These are phyloP conservation scores for Dynastes grantii DNA, from an alignment of 2,888 invertebrate species.

Conservation along the genomic window DNA sequence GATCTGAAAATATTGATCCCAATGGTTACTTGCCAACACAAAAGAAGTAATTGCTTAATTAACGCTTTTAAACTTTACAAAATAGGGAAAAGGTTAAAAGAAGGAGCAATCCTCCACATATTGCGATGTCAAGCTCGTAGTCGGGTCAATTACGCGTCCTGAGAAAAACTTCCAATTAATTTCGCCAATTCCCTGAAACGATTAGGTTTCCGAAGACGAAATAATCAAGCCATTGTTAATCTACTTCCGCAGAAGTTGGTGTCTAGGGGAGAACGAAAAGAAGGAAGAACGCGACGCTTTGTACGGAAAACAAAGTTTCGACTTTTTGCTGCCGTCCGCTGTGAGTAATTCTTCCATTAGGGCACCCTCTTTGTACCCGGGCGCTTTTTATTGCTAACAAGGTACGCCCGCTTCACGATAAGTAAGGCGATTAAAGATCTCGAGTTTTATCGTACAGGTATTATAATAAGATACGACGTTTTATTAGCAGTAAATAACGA, in stretches of 20 bases:
- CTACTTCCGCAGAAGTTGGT: conserved; percentile 7
- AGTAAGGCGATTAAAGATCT: conserved; percentile 3
- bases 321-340: conserved; percentile 2
- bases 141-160: not conserved
- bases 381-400: conserved; percentile 6
- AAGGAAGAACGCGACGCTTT: not conserved
- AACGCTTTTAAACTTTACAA: no score
- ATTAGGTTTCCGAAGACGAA: conserved; percentile 11
- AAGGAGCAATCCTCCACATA: not conserved
- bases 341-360: conserved; percentile 12
- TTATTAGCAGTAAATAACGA: no score
- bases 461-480: not conserved
- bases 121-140: not conserved
- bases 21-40: no score
- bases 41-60: no score
- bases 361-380: conserved; percentile 1
- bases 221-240: conserved; percentile 14
- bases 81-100: not conserved
- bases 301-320: conserved; percentile 10
- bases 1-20: no score
- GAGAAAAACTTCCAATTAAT: conserved; percentile 18
- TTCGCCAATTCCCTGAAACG: conserved; percentile 12
- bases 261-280: not conserved
- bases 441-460: conserved; percentile 1
- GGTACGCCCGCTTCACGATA: not conserved